Percentiles rank a stretch among this genome's conserved stretches.
These are phyloP conservation scores for Chaetodon trifascialis DNA, from an alignment of 2,113 vertebrate genomes.

Conservation along the genomic window DNA sequence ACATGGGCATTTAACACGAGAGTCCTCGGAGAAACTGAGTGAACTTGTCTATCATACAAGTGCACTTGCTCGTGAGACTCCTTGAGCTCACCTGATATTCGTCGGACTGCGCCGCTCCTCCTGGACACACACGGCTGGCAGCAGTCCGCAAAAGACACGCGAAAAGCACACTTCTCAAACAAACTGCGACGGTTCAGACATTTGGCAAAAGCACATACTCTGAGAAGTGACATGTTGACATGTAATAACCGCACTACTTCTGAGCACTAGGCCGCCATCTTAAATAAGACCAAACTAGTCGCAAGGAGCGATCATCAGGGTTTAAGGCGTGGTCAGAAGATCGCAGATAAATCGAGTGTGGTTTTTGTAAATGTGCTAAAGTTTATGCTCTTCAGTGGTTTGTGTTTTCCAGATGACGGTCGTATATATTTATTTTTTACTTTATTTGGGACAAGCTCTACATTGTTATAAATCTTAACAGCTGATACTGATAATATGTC, in stretches of 20 bases:
- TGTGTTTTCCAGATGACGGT: not conserved
- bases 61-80: not conserved
- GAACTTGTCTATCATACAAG: not conserved
- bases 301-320: not conserved
- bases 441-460: not conserved
- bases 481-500: not conserved
- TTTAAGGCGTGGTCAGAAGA: slow-evolving; percentile 38
- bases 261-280: slow-evolving; percentile 80
- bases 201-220: slow-evolving; percentile 74
- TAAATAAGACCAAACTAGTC: slow-evolving; percentile 72
- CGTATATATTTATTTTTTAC: not conserved
- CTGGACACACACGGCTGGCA: slow-evolving; percentile 62
- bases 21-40: rapidly evolving
- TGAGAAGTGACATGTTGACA: slow-evolving; percentile 85
- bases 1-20: not conserved
- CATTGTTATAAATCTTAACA: not conserved
- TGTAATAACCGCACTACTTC: slow-evolving; percentile 73
- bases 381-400: not conserved
- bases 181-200: slow-evolving; percentile 58
- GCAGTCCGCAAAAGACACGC: slow-evolving; percentile 35
- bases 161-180: slow-evolving; percentile 42
- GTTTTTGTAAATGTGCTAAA: not conserved
- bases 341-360: slow-evolving; percentile 28
- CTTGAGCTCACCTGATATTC: slow-evolving; percentile 73
- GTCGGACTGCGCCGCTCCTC: slow-evolving; percentile 42